phyloP scores from a whole-genome alignment of 2,888 invertebrate species.

The Catocala nupta region DNA sequence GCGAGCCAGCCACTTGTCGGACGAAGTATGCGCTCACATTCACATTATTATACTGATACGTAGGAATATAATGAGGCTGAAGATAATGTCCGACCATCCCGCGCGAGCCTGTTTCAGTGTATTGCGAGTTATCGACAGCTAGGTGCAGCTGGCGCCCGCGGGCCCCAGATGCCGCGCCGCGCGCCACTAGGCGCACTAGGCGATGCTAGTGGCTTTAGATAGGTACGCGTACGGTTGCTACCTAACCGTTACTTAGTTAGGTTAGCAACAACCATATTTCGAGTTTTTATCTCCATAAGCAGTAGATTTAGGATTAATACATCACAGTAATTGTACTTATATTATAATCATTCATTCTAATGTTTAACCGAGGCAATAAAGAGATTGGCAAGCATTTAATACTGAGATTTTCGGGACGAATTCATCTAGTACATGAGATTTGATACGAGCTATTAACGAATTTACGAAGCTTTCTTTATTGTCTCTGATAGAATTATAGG shows the following conservation, averaged over 20 bases:
- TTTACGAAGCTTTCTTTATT: conserved; percentile 55
- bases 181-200: not conserved
- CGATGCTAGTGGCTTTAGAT: conserved; percentile 2
- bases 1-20: conserved; percentile 10
- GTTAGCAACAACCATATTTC: conserved; percentile 3
- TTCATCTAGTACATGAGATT: conserved; percentile 11
- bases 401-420: conserved; percentile 10
- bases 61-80: conserved; percentile 43
- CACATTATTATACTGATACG: conserved; percentile 10
- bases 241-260: not conserved
- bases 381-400: conserved; percentile 36
- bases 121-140: conserved; percentile 48
- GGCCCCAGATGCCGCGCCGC: not conserved
- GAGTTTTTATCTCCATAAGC: conserved; percentile 2
- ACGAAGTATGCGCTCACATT: not conserved
- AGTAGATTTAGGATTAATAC: conserved; percentile 32
- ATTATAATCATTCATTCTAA: conserved; percentile 37
- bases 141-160: conserved; percentile 3
- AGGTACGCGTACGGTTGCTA: not conserved
- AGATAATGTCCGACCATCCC: conserved; percentile 34
- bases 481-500: conserved; percentile 50
- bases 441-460: conserved; percentile 11
- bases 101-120: conserved; percentile 79
- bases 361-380: conserved; percentile 55
- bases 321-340: conserved; percentile 43